A percentile compares a stretch with the other conserved stretches of the same genome.
phyloP scores from a whole-genome alignment of 2,113 vertebrate species.

The Chionis minor region DNA sequence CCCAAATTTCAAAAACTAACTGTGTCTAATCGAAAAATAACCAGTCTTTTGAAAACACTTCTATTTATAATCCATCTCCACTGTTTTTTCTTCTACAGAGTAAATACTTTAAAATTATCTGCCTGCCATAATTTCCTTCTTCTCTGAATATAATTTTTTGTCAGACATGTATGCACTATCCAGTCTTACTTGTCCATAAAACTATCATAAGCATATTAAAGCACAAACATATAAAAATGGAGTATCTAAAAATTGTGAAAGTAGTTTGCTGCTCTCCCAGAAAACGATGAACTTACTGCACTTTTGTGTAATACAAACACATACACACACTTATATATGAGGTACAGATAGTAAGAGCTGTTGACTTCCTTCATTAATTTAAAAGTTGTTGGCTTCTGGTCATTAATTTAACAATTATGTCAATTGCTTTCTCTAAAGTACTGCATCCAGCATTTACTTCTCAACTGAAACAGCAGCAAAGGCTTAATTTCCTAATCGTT shows the following conservation, averaged over 20 bases:
- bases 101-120: neutral
- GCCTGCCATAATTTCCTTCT: neutral
- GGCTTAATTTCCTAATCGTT: neutral
- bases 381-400: neutral
- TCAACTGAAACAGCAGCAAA: neutral
- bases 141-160: neutral
- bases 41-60: neutral
- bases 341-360: neutral
- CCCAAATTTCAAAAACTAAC: neutral
- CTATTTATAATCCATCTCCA: neutral
- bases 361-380: neutral
- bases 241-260: neutral
- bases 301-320: neutral
- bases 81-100: neutral
- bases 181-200: neutral
- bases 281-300: neutral
- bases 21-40: neutral
- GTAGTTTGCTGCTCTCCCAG: neutral
- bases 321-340: neutral
- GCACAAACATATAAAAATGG: neutral
- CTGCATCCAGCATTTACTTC: neutral
- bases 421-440: neutral
- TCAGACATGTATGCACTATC: neutral
- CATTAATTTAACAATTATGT: neutral
- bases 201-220: neutral